Evolutionary conservation across 2,113 vertebrate species (phyloP), one percentile per base, ranked within the genome.

Genomic region (Hassar affinis): DNA sequence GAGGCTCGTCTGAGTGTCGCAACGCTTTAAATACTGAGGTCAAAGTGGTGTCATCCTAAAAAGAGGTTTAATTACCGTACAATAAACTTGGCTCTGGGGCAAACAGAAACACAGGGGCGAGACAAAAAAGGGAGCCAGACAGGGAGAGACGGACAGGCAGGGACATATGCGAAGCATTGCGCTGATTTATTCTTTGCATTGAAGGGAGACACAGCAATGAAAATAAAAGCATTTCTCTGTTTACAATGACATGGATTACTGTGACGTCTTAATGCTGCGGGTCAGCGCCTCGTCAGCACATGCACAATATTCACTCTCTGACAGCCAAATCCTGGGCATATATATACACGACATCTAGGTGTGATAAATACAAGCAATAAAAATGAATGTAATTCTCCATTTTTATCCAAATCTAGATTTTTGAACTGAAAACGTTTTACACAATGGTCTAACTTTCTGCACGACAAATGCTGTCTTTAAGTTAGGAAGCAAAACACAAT

Each of bases 21-120:
- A 35, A n/a, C 27, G 17, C 71, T 76, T 38, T 64, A 52, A 75
- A 76, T 61, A 62, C 25, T 1, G 59, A 25, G 59, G 74, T 84
- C 74, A 69, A 17, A 51, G 47, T 14, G 61, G 49, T 4, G 51
- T 69, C 33, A 45, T 78, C 74, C 62, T 69, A 78, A 77, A 77
- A 76, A 54, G 59, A 78, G 59, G 42, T 78, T 77, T 78, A 84
- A 84, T 56, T 78, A 78, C 75, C 49, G 22, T 56, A 84, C 59
- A 78, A 78, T 78, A 68, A 56, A 56, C 49, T 33, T n/a, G 17
- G 49, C 15, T 69, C 25, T 27, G 61, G 74, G 35, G 38, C 17
- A 35, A 18, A 38, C 14, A 69, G 74, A 42, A 69, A 78, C 20
- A 61, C 27, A 69, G 49, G 1, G 61, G 33, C 20, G 33, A 57